Evolutionary conservation across 2,888 invertebrate genomes (phyloP).

Genomic region (Calephelis perditalis): DNA sequence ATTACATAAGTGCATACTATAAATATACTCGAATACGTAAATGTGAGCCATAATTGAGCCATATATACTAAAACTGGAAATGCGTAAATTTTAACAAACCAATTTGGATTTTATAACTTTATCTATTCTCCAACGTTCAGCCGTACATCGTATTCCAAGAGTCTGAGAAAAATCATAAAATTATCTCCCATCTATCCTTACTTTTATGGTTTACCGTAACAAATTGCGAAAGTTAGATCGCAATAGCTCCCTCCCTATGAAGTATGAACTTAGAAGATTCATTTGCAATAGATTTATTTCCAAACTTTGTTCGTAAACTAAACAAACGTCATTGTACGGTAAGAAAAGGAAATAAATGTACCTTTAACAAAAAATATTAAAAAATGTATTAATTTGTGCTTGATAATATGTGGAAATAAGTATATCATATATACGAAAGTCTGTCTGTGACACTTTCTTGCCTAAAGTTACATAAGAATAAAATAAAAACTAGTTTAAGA

Average conservation of each 20-base stretch:
- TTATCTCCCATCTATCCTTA: slow-evolving; percentile 9
- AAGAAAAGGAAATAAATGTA: background rate
- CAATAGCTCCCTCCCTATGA: slow-evolving; percentile 5
- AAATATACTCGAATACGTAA: too few species aligned
- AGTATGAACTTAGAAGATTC: slow-evolving; percentile 6
- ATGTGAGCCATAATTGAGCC: too few species aligned
- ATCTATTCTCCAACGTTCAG: slow-evolving; percentile 1
- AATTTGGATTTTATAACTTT: background rate
- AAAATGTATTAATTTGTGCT: too few species aligned
- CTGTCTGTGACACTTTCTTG: too few species aligned
- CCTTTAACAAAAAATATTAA: too few species aligned
- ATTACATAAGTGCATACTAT: too few species aligned
- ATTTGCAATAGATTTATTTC: slow-evolving; percentile 8
- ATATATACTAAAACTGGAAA: background rate
- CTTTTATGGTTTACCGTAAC: slow-evolving; percentile 12
- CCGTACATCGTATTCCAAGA: background rate
- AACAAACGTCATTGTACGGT: background rate
- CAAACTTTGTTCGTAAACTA: slow-evolving; percentile 6
- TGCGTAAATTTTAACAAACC: background rate
- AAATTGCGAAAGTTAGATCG: slow-evolving; percentile 11
- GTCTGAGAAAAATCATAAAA: slow-evolving; percentile 7
- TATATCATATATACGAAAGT: too few species aligned
- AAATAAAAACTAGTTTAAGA: too few species aligned
- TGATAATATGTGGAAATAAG: too few species aligned
- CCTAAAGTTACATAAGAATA: too few species aligned